These are phyloP conservation scores for Trogon surrucura DNA, from an alignment of 2,113 vertebrate species.

Conservation along the genomic window DNA sequence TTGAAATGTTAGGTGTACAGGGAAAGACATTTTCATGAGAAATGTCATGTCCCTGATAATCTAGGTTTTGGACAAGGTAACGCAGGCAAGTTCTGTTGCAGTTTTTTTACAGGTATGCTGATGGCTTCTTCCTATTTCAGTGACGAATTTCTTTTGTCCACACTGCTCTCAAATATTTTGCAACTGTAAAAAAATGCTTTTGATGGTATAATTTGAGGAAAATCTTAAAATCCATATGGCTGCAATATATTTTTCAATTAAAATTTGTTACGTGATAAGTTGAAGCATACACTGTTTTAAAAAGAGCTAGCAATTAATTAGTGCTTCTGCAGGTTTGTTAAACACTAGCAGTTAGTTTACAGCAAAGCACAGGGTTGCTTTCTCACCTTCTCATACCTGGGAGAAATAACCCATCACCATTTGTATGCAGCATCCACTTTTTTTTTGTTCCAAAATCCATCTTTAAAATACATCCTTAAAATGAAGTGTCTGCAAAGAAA, in stretches of 20 bases:
- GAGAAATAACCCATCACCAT: not conserved
- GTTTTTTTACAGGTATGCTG: not conserved
- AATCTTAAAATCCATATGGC: not conserved
- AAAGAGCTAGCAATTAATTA: not conserved
- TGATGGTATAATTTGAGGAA: not conserved
- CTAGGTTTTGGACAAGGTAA: not conserved
- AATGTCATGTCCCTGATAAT: conserved; percentile 24
- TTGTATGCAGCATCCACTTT: not conserved
- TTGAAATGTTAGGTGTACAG: conserved; percentile 40
- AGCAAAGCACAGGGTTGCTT: not conserved
- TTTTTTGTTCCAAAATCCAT: not conserved
- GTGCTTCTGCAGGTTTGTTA: not conserved
- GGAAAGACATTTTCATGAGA: conserved; percentile 14
- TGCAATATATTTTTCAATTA: not conserved
- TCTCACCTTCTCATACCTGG: not conserved
- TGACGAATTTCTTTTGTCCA: not conserved
- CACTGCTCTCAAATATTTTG: not conserved
- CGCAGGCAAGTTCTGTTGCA: not conserved
- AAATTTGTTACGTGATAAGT: not conserved
- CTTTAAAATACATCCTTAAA: not conserved
- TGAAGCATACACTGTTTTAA: not conserved
- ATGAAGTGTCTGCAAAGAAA: not conserved
- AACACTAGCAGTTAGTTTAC: not conserved
- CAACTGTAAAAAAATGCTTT: not conserved
- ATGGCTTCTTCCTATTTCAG: not conserved